These are phyloP conservation scores for Drosophila anomelani DNA, from an alignment of 2,888 invertebrate species.

Conservation along the genomic window DNA sequence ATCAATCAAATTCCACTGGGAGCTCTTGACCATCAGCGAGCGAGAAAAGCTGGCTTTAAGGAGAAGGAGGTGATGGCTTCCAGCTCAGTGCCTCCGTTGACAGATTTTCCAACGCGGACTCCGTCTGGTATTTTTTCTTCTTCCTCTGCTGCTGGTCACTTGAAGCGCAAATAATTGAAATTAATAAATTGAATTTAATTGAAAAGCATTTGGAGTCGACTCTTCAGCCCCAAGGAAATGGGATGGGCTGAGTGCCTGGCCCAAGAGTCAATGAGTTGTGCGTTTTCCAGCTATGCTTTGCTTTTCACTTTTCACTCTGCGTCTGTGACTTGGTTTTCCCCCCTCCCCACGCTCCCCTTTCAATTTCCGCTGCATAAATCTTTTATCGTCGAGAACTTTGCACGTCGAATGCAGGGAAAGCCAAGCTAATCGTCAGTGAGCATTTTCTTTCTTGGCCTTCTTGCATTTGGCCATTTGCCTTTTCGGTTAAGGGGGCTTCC, in stretches of 20 bases:
- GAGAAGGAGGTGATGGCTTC: constrained; percentile 18
- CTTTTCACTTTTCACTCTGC: constrained; percentile 34
- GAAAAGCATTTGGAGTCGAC: constrained; percentile 62
- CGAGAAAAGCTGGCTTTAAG: not conserved
- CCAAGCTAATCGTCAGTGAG: constrained; percentile 70
- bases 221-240: constrained; percentile 35
- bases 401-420: constrained; percentile 27
- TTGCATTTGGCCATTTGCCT: constrained; percentile 38
- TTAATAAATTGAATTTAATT: constrained; percentile 79
- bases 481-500: constrained; percentile 17
- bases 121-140: constrained; percentile 3
- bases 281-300: constrained; percentile 31
- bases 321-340: constrained; percentile 33
- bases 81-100: constrained; percentile 42
- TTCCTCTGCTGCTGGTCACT: constrained; percentile 52
- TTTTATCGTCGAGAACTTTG: constrained; percentile 56
- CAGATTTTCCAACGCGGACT: constrained; percentile 29
- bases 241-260: not conserved
- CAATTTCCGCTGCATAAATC: constrained; percentile 76
- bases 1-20: constrained; percentile 63
- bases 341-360: constrained; percentile 30
- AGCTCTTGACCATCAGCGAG: constrained; percentile 42
- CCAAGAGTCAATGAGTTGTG: constrained; percentile 61
- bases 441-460: constrained; percentile 51
- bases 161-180: constrained; percentile 76